A percentile compares a stretch with the other conserved stretches of the same genome.
Evolutionary conservation across 2,888 invertebrate genomes (phyloP).

Genomic region (Thumatha senex): DNA sequence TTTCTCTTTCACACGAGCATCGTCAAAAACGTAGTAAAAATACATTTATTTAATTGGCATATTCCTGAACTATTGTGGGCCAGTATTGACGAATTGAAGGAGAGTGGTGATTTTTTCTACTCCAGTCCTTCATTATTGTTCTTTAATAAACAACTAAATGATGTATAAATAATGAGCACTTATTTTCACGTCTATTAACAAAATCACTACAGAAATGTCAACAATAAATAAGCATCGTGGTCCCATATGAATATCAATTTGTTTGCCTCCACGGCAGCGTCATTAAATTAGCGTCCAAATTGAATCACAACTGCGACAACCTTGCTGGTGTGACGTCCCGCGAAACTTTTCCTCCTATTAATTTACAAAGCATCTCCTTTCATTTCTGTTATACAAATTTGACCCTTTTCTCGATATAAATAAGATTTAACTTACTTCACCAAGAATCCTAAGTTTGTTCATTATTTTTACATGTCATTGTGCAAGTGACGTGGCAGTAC

Average conservation of each 20-base stretch:
- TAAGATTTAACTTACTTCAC: constrained; percentile 63
- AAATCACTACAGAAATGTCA: constrained; percentile 56
- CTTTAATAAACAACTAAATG: constrained; percentile 5
- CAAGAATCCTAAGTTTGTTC: constrained; percentile 71
- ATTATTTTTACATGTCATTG: constrained; percentile 84
- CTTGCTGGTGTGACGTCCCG: constrained; percentile 77
- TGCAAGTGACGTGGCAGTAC: constrained; percentile 71
- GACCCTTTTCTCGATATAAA: constrained; percentile 44
- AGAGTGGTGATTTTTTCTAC: too few species aligned
- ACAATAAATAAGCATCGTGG: constrained; percentile 65
- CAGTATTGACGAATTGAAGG: neutral
- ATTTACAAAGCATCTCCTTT: constrained; percentile 79
- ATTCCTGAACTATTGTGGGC: too few species aligned
- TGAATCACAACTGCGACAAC: constrained; percentile 83
- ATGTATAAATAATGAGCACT: constrained; percentile 23
- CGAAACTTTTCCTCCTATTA: constrained; percentile 83
- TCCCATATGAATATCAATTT: constrained; percentile 84
- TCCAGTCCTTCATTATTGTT: too few species aligned
- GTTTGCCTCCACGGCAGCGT: constrained; percentile 76
- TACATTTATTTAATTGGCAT: too few species aligned
- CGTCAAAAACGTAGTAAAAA: too few species aligned
- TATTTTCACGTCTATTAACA: constrained; percentile 44
- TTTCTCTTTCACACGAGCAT: too few species aligned
- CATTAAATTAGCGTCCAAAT: constrained; percentile 83
- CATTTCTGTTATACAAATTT: constrained; percentile 49